phyloP scores from a whole-genome alignment of 2,113 vertebrate genomes.

The Dasyprocta punctata region DNA sequence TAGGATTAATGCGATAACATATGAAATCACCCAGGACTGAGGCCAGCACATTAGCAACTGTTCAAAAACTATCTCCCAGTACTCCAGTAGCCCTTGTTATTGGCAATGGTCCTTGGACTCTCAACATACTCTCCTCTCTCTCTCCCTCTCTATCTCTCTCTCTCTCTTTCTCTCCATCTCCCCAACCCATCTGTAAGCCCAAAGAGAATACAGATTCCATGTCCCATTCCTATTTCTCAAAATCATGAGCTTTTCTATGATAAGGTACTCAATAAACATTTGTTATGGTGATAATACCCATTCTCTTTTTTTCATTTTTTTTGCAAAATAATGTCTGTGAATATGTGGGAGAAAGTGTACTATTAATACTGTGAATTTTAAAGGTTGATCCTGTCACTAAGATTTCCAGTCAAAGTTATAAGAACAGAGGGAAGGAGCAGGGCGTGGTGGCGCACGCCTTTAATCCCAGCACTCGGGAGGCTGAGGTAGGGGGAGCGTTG shows the following conservation, averaged over 20 bases:
- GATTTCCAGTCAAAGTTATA: background rate
- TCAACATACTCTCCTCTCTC: background rate
- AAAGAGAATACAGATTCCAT: background rate
- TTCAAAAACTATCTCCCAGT: conserved; percentile 47
- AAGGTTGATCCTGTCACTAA: background rate
- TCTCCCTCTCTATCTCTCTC: too few species aligned
- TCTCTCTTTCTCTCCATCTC: too few species aligned
- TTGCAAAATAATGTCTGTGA: background rate
- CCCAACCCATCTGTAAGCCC: background rate
- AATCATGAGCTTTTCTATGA: background rate
- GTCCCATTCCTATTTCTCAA: background rate
- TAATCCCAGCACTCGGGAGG: too few species aligned
- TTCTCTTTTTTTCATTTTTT: background rate
- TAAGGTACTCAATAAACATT: background rate
- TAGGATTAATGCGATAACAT: conserved; percentile 41
- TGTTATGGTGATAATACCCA: background rate
- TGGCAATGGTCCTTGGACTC: conserved; percentile 1
- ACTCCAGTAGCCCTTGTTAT: background rate
- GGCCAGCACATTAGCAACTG: conserved; percentile 25
- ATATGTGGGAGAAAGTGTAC: background rate
- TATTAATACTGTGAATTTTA: background rate
- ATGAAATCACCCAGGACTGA: conserved; percentile 57
- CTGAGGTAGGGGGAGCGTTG: too few species aligned
- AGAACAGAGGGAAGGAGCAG: background rate
- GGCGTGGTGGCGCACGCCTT: too few species aligned